These are phyloP conservation scores for Remorina albescens DNA, from an alignment of 2,797 vertebrate species.

Conservation along the genomic window DNA sequence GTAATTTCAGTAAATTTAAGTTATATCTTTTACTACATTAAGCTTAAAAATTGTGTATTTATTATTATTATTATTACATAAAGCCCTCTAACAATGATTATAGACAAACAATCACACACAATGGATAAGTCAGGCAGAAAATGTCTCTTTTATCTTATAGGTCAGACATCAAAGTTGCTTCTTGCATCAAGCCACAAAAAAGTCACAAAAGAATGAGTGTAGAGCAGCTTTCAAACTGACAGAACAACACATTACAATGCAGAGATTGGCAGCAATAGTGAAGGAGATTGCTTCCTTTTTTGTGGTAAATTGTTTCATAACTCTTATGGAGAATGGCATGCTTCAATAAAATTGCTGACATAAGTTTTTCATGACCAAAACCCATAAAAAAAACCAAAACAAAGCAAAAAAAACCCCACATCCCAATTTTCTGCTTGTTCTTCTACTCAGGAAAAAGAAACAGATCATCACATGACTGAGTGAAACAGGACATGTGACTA, in stretches of 20 bases:
- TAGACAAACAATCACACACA: background rate
- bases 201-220: conserved; percentile 30
- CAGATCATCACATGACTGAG: conserved; percentile 17
- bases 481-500: conserved; percentile 30
- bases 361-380: background rate
- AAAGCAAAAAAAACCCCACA: background rate
- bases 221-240: background rate
- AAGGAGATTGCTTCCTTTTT: background rate
- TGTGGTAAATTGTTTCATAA: background rate
- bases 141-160: background rate
- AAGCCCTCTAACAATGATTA: background rate
- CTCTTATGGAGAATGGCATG: background rate
- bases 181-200: conserved; percentile 9
- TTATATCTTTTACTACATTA: background rate
- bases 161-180: background rate
- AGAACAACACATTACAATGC: background rate
- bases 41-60: background rate
- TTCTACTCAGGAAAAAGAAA: conserved; percentile 6
- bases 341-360: conserved; percentile 19
- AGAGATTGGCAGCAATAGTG: too few relatives aligned
- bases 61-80: background rate
- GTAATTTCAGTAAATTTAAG: background rate
- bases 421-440: conserved; percentile 21
- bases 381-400: too few relatives aligned
- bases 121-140: background rate